Base-by-base conservation (phyloP, 2,888 invertebrate species). In the Pachliopta kotzebuea region DNA sequence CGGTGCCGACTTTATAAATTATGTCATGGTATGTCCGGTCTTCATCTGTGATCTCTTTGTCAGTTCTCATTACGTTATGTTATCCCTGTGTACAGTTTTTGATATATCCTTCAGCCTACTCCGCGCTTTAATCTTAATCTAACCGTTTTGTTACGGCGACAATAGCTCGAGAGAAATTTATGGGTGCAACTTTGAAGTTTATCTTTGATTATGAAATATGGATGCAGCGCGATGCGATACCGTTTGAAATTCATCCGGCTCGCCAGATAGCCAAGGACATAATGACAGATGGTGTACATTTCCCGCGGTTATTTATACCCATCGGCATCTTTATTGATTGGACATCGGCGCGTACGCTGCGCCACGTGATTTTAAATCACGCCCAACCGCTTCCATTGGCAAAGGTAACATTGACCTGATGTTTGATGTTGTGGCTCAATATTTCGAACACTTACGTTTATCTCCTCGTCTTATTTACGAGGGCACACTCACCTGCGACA, bases 1-100 rank as follows among this genome's bases (percentile, higher is more conserved):
- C 78, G 78, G 77, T 81, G 84, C 81, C 80, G 78, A 70, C 77
- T 79, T 81, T 85, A 84, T 88, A 87, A 88, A 88, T 88, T 84
- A 86, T 85, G 81, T 80, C 80, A 79, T 77, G 87, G 88, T 76
- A 88, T 89, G 88, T 89, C 89, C 88, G 88, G 89, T 84, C 78
- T 74, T 81, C 82, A 82, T 79, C 72, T 81, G 75, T 81, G 81
- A 83, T 84, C 83, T 85, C 81, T 84, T 85, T 83, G 84, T 86
- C 80, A 77, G 68, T 67, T 73, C 63, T 66, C 66, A 70, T 70
- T 76, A 78, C 53, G 68, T 70, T 80, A 79, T 79, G 76, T 78
- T 80, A 74, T 77, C 76, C 68, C 68, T 68, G 66, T 72, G 71
- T 78, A 79, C 75, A 76, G 79, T 79, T 80, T 82, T 84, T 84